These are phyloP conservation scores for Columbina picui DNA, from an alignment of 2,113 vertebrate species.

Conservation along the genomic window DNA sequence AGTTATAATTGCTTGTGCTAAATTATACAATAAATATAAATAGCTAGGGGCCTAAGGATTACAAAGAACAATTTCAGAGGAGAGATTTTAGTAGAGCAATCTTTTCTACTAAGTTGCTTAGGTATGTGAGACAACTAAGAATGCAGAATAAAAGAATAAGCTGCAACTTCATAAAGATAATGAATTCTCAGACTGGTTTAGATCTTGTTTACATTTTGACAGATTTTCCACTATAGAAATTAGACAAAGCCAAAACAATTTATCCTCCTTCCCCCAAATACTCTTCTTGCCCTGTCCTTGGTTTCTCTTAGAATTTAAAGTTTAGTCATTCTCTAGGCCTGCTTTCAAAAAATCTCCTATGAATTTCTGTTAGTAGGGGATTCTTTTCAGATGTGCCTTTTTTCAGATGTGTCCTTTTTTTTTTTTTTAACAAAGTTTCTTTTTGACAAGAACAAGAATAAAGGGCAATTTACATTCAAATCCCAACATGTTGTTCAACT, in stretches of 20 bases:
- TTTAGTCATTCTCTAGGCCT: not conserved
- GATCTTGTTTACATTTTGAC: not conserved
- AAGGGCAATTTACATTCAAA: not conserved
- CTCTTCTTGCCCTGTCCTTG: not conserved
- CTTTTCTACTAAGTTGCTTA: not conserved
- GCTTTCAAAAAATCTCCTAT: not conserved
- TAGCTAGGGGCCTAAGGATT: not conserved
- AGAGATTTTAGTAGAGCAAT: not conserved
- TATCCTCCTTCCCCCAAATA: rapidly evolving
- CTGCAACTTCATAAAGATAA: not conserved
- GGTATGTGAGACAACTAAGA: not conserved
- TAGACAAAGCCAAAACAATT: not conserved
- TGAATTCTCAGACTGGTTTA: not conserved
- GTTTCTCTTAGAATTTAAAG: not conserved
- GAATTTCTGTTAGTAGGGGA: not conserved
- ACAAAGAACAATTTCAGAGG: not conserved
- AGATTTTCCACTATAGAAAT: not conserved
- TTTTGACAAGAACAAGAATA: not conserved
- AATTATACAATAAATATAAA: not conserved
- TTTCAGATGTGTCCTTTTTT: not conserved
- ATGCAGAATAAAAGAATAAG: not conserved
- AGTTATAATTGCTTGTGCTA: not conserved
- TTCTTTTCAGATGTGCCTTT: not conserved
- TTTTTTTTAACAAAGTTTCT: not conserved
- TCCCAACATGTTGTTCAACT: not conserved